Conservation (phyloP, 1,140 invertebrate species). For the Neomicropteryx cornuta region DNA sequence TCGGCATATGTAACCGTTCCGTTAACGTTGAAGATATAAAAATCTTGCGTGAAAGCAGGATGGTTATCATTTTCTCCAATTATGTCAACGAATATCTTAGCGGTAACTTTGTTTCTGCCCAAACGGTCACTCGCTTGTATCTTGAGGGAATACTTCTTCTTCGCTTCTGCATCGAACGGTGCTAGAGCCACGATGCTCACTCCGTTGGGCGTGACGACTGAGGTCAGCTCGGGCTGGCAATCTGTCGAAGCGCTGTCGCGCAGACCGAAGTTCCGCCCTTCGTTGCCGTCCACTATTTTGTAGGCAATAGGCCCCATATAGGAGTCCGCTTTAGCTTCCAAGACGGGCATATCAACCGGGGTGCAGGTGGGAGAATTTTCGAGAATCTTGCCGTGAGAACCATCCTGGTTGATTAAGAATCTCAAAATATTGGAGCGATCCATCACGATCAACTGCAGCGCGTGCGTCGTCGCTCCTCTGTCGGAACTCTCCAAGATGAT, state of each 20-base stretch:
- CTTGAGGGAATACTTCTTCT: slow-evolving; percentile 54
- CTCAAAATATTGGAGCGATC: slow-evolving; percentile 68
- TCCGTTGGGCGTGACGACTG: slow-evolving; percentile 44
- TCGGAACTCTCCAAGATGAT: slow-evolving; percentile 69
- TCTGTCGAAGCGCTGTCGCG: slow-evolving; percentile 44
- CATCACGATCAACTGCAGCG: slow-evolving; percentile 69
- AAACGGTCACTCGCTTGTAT: slow-evolving; percentile 64
- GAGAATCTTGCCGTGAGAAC: slow-evolving; percentile 52
- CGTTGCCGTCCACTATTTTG: slow-evolving; percentile 62
- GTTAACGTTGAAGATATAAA: slow-evolving; percentile 68
- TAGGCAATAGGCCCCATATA: slow-evolving; percentile 57
- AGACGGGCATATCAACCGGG: slow-evolving; percentile 49
- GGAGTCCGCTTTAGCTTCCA: slow-evolving; percentile 45
- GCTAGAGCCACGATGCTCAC: slow-evolving; percentile 60
- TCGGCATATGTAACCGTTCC: slow-evolving; percentile 41
- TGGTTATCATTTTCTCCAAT: slow-evolving; percentile 85
- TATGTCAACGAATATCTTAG: slow-evolving; percentile 61
- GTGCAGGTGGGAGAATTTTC: slow-evolving; percentile 67
- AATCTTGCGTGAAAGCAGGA: slow-evolving; percentile 63
- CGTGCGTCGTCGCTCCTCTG: slow-evolving; percentile 67
- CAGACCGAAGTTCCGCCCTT: slow-evolving; percentile 57
- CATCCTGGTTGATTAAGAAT: slow-evolving; percentile 49
- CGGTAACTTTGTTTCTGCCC: slow-evolving; percentile 59
- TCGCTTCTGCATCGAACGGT: slow-evolving; percentile 61
- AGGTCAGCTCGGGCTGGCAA: slow-evolving; percentile 42